A percentile compares a stretch with the other conserved stretches of the same genome.
These are phyloP conservation scores for Arizona elegans DNA, from an alignment of 2,113 vertebrate species.

Conservation along the genomic window DNA sequence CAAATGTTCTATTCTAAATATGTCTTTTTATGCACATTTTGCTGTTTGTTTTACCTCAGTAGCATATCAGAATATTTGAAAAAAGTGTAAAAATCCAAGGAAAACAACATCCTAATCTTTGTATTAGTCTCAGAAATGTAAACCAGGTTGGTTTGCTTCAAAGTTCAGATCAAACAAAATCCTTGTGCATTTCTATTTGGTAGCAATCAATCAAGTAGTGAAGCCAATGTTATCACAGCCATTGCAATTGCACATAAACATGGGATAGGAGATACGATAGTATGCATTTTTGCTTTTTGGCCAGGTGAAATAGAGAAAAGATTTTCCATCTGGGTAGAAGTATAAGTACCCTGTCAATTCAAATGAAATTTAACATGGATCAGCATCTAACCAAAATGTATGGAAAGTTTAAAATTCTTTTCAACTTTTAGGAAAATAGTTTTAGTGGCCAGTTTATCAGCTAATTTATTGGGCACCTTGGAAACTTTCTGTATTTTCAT, in stretches of 20 bases:
- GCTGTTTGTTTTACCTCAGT: background rate
- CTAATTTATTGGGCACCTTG: background rate
- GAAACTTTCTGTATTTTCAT: background rate
- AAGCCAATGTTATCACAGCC: background rate
- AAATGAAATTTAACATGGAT: background rate
- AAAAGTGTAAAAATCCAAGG: background rate
- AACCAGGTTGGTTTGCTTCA: background rate
- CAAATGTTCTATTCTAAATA: background rate
- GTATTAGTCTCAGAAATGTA: background rate
- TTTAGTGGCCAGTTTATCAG: background rate
- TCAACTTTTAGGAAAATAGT: background rate
- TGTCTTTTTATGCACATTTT: background rate
- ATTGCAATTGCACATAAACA: background rate
- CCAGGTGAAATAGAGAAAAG: background rate
- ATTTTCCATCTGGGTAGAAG: background rate
- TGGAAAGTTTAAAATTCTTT: background rate
- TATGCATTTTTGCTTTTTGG: background rate
- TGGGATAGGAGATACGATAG: background rate
- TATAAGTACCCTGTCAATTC: background rate
- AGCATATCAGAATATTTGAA: background rate
- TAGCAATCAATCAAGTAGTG: background rate
- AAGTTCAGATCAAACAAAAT: background rate
- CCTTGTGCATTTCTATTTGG: background rate
- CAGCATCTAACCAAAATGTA: background rate
- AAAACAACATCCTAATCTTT: background rate